Evolutionary conservation across 2,888 invertebrate genomes (phyloP).

Genomic region (Saturnia japonica): DNA sequence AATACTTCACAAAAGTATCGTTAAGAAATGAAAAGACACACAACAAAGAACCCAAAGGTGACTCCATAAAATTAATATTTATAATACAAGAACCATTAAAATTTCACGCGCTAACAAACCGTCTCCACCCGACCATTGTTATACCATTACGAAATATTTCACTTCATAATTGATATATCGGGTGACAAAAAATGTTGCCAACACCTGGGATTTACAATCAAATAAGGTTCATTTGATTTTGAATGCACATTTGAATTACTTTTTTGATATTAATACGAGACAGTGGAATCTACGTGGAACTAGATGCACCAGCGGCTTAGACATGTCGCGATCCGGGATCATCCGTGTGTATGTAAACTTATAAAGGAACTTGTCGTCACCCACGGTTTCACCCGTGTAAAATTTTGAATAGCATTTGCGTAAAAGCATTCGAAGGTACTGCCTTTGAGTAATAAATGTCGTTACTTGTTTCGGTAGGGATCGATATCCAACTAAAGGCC

Average conservation of each 20-base stretch:
- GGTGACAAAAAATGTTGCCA: neutral
- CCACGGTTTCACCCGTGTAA: too few species aligned
- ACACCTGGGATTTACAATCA: neutral
- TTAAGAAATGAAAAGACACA: neutral
- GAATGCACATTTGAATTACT: neutral
- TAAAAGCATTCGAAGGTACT: too few species aligned
- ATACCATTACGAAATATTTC: neutral
- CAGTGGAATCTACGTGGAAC: too few species aligned
- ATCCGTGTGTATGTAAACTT: too few species aligned
- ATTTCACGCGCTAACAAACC: conserved; percentile 15
- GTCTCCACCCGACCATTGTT: neutral
- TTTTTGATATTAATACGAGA: too few species aligned
- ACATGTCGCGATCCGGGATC: too few species aligned
- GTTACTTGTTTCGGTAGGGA: too few species aligned
- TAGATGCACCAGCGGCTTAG: too few species aligned
- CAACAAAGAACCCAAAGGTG: neutral
- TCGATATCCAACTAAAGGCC: too few species aligned
- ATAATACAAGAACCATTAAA: conserved; percentile 17
- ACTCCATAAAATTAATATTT: conserved; percentile 17
- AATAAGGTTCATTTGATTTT: neutral
- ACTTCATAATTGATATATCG: neutral
- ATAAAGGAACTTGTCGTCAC: too few species aligned
- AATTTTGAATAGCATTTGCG: too few species aligned
- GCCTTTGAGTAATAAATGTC: too few species aligned
- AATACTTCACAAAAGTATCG: neutral